These are phyloP conservation scores for Enteromius afrohamiltoni DNA, from an alignment of 2,797 vertebrate species.

Conservation along the genomic window DNA sequence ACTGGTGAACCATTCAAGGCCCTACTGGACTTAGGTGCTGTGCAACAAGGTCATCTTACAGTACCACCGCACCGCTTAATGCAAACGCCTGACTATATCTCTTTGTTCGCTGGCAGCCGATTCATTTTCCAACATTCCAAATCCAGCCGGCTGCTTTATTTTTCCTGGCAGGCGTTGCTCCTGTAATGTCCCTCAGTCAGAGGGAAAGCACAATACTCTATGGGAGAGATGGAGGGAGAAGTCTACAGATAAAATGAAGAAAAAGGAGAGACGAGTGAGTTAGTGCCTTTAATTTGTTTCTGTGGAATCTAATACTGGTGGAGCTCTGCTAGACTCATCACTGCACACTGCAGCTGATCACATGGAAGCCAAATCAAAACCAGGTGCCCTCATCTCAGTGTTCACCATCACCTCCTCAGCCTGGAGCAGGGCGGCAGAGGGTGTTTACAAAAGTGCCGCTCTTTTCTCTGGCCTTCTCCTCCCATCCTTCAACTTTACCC, in stretches of 20 bases:
- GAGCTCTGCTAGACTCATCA: constrained; percentile 62
- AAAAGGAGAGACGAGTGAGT: constrained; percentile 42
- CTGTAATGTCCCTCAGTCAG: constrained; percentile 71
- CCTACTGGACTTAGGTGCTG: not conserved
- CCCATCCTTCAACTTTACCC: constrained; percentile 24
- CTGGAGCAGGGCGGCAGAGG: constrained; percentile 20
- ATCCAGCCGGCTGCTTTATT: constrained; percentile 73
- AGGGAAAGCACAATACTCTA: constrained; percentile 72
- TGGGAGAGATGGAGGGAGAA: constrained; percentile 71
- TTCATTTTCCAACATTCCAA: constrained; percentile 68
- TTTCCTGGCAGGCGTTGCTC: constrained; percentile 75
- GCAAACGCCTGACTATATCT: constrained; percentile 43
- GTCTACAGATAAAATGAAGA: constrained; percentile 36
- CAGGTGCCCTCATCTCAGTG: constrained; percentile 50
- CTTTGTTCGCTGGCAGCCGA: constrained; percentile 62
- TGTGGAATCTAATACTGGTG: constrained; percentile 67
- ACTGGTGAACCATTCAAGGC: not conserved
- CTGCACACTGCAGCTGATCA: constrained; percentile 43
- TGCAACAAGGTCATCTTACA: constrained; percentile 13
- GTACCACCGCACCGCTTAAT: not conserved
- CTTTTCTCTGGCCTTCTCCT: constrained; percentile 27
- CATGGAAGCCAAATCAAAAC: constrained; percentile 73
- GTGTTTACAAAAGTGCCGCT: constrained; percentile 33
- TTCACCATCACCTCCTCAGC: constrained; percentile 41
- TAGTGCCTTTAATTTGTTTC: constrained; percentile 61